phyloP scores from a whole-genome alignment of 2,888 invertebrate species.

The Nemotelus pantherinus region DNA sequence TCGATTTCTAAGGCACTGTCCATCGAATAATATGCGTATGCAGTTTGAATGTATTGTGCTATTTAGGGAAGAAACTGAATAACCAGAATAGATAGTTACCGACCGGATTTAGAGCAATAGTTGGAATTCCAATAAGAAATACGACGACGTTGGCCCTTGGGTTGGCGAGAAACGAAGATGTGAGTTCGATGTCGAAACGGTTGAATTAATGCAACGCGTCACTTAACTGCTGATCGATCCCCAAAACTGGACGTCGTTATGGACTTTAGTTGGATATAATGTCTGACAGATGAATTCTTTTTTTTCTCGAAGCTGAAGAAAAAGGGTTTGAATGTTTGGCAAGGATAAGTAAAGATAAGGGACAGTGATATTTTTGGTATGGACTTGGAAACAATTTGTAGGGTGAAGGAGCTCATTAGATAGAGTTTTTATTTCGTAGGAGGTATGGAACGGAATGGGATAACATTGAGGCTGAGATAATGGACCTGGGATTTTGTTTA shows the following conservation, averaged over 20 bases:
- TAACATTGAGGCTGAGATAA: background rate
- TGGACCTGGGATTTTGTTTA: background rate
- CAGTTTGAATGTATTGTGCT: slow-evolving; percentile 6
- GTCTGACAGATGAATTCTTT: background rate
- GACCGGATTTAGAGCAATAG: background rate
- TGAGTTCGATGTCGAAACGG: background rate
- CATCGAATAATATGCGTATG: slow-evolving; percentile 8
- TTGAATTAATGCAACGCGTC: slow-evolving; percentile 11
- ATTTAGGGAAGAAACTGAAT: slow-evolving; percentile 43
- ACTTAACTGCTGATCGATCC: slow-evolving; percentile 22
- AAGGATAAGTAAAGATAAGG: background rate
- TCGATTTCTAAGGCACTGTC: slow-evolving; percentile 8
- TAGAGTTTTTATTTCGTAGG: background rate
- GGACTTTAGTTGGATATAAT: slow-evolving; percentile 28
- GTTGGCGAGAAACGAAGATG: too few species aligned
- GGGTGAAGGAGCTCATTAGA: slow-evolving; percentile 8
- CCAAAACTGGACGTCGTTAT: slow-evolving; percentile 34
- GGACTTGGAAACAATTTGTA: slow-evolving; percentile 7
- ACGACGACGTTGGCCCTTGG: background rate
- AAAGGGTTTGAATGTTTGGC: slow-evolving; percentile 1
- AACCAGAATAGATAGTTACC: slow-evolving; percentile 30
- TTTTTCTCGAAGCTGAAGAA: background rate
- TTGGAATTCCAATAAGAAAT: slow-evolving; percentile 6
- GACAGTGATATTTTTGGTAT: background rate
- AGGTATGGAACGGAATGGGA: background rate